Percentiles rank a stretch among this genome's conserved stretches.
Evolutionary conservation across 1,140 invertebrate species (phyloP).

Genomic region (Elymnias hypermnestra): DNA sequence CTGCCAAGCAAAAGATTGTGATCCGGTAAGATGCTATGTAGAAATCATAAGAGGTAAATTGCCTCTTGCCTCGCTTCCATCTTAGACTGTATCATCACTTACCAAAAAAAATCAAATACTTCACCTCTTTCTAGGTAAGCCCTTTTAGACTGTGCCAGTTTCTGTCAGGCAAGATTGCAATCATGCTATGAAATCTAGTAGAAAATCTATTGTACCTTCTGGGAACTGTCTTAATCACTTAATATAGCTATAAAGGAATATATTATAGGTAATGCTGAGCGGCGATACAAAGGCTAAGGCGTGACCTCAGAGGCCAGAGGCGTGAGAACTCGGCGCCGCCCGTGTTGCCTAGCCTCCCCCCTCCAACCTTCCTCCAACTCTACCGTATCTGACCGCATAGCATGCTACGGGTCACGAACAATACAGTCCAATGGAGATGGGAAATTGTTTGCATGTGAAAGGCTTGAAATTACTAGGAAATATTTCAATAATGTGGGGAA

Average conservation of each 20-base stretch:
- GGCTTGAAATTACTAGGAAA: background rate
- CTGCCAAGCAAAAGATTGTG: too few relatives aligned
- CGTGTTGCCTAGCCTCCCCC: slow-evolving; percentile 26
- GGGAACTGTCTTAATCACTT: slow-evolving; percentile 18
- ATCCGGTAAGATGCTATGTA: too few relatives aligned
- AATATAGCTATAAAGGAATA: slow-evolving; percentile 5
- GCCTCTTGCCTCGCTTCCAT: too few relatives aligned
- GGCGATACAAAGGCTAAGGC: slow-evolving; percentile 59
- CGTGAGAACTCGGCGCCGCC: slow-evolving; percentile 47
- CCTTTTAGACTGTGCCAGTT: too few relatives aligned
- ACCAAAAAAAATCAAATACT: too few relatives aligned
- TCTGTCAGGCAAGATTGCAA: too few relatives aligned
- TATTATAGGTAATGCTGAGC: slow-evolving; percentile 29
- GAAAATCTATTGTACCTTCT: background rate
- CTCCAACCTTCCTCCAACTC: slow-evolving; percentile 11
- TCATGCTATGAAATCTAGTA: background rate
- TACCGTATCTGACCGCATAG: slow-evolving; percentile 29
- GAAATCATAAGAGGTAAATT: too few relatives aligned
- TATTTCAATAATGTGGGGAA: background rate
- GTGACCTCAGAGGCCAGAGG: slow-evolving; percentile 66
- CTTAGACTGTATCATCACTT: too few relatives aligned
- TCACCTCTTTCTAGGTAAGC: too few relatives aligned
- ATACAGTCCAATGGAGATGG: slow-evolving; percentile 17
- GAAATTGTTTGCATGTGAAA: slow-evolving; percentile 26
- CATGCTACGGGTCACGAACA: slow-evolving; percentile 31